Base-by-base conservation (phyloP, 1,140 invertebrate species). In the Eulimnadia texana region DNA sequence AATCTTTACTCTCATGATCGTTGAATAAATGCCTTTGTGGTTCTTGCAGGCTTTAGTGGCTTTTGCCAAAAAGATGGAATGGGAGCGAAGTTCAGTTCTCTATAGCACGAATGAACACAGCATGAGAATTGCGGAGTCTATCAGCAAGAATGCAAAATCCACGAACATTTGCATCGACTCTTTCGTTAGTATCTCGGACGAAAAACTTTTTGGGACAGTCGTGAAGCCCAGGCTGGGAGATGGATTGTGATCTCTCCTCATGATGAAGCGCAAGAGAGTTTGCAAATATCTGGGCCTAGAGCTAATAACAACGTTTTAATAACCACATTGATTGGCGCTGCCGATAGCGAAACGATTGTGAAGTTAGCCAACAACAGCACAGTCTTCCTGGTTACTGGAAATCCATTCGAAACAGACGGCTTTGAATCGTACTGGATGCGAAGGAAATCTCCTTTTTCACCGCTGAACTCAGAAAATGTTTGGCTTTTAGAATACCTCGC, bases 41-140 rank as follows among this genome's bases (percentile, higher is more conserved):
- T 42, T 42, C 33, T 42, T 42, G 6, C 61, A 75, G 74, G 70
- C 68, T 6, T 64, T 72, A 6, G 65, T 68, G 16, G 61, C 63
- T 52, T 61, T 70, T 0, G 58, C 72, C 42, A 64, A 69, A 2
- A 62, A 66, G 25, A 63, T 74, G 53, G 50, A 70, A n/a, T 75
- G 74, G 74, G 64, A 71, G 47, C 66, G 68, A 49, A 64, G 73
- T 20, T 62, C 70, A 25, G 55, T 72, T 3, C 65, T 76, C 13
- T 69, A 72, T 50, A 61, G 63, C 10, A 66, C 70, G 23, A 68
- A 69, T 53, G 63, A 53, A 1, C 70, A 71, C 64, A 72, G 72
- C 11, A 54, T 27, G 3, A 64, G 61, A 19, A 65, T 67, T 1
- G 66, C 64, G 27, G 58, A 71, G 20, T 65, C 70, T 13, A 65